These are phyloP conservation scores for Pseudochirops cupreus DNA, from an alignment of 2,797 vertebrate species.

Conservation along the genomic window DNA sequence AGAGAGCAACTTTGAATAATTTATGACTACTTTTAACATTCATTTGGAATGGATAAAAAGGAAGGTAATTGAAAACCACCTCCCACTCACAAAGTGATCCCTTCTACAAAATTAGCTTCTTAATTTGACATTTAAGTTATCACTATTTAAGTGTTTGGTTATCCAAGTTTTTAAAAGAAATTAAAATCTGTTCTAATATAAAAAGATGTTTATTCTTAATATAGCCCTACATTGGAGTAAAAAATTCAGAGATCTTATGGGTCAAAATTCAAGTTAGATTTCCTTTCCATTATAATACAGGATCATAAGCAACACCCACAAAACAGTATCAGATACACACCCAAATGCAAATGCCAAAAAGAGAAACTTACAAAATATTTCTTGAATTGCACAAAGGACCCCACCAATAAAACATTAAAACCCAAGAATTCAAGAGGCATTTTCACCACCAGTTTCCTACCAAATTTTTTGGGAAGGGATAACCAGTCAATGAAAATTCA, in stretches of 20 bases:
- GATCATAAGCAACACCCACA: slow-evolving; percentile 19
- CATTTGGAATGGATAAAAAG: slow-evolving; percentile 56
- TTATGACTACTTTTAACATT: slow-evolving; percentile 55
- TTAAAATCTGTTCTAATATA: slow-evolving; percentile 37
- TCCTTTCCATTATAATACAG: slow-evolving; percentile 40
- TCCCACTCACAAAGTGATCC: slow-evolving; percentile 42
- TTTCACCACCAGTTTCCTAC: slow-evolving; percentile 25
- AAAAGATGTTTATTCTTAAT: slow-evolving; percentile 39
- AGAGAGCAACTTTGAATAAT: slow-evolving; percentile 20
- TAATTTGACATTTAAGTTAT: slow-evolving; percentile 38
- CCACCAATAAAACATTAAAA: slow-evolving; percentile 27
- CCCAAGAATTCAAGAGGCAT: slow-evolving; percentile 32
- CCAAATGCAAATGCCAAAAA: slow-evolving; percentile 23
- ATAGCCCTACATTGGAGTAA: slow-evolving; percentile 28
- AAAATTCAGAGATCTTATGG: slow-evolving; percentile 10
- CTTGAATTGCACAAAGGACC: neutral
- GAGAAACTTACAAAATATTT: neutral
- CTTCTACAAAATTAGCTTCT: slow-evolving; percentile 54
- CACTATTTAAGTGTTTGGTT: slow-evolving; percentile 26
- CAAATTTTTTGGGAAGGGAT: slow-evolving; percentile 35
- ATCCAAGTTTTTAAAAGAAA: slow-evolving; percentile 34
- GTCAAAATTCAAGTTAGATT: slow-evolving; percentile 15
- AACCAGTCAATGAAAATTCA: neutral
- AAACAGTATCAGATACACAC: slow-evolving; percentile 11
- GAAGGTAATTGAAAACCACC: neutral